Conservation (phyloP, 2,888 invertebrate species). For the Diabrotica balteata region DNA sequence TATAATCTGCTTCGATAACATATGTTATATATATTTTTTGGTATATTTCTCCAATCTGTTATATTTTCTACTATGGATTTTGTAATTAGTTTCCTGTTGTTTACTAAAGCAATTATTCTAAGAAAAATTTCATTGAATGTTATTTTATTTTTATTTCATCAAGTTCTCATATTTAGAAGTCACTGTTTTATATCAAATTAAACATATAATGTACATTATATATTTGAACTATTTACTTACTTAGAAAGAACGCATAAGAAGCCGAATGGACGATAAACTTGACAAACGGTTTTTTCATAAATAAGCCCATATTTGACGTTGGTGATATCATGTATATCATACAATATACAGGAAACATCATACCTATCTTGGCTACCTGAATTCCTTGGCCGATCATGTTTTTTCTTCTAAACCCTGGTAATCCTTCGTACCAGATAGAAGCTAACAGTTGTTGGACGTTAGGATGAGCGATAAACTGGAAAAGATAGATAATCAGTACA, state of each 20-base stretch:
- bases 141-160: too few species aligned
- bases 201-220: too few species aligned
- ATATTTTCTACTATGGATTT: too few species aligned
- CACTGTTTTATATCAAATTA: too few species aligned
- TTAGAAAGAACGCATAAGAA: conserved; percentile 93
- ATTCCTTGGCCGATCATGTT: conserved; percentile 88
- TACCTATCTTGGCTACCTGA: conserved; percentile 82
- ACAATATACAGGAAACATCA: conserved; percentile 93
- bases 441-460: conserved; percentile 93
- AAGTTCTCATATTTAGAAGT: too few species aligned
- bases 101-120: too few species aligned
- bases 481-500: neutral
- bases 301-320: conserved; percentile 83
- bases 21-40: too few species aligned
- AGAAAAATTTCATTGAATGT: too few species aligned
- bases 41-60: too few species aligned
- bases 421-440: conserved; percentile 93
- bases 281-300: conserved; percentile 97
- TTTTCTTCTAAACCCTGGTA: conserved; percentile 91
- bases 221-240: conserved; percentile 67
- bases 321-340: conserved; percentile 92
- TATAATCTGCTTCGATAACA: too few species aligned
- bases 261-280: conserved; percentile 98
- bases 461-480: conserved; percentile 73
- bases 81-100: too few species aligned